A percentile compares a stretch with the other conserved stretches of the same genome.
Conservation (phyloP, 1,140 invertebrate species). For the Anagrus nilaparvatae region DNA sequence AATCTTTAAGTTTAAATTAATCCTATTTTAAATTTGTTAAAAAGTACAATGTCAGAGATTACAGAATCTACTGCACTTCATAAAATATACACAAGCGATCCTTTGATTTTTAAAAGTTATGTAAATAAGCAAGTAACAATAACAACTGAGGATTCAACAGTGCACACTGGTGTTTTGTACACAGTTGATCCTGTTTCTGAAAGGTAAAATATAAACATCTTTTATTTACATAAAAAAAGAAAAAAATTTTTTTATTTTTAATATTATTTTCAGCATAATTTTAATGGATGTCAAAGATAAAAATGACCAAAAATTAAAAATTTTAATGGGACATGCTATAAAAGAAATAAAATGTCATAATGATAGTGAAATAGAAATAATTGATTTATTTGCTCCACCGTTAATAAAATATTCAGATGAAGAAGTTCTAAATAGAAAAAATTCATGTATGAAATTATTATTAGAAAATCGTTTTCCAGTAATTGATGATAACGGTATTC, state of each 20-base stretch:
- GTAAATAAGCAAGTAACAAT: conserved; percentile 29
- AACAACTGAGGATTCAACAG: conserved; percentile 24
- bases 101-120: conserved; percentile 31
- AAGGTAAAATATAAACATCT: conserved; percentile 27
- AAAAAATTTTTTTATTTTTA: conserved; percentile 6
- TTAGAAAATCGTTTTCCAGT: conserved; percentile 31
- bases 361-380: conserved; percentile 18
- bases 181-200: conserved; percentile 39
- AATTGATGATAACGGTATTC: conserved; percentile 23
- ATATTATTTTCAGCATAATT: conserved; percentile 28
- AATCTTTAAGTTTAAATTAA: too few species aligned
- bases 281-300: conserved; percentile 22
- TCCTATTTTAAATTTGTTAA: too few species aligned
- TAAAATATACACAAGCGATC: conserved; percentile 33
- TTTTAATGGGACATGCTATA: conserved; percentile 28
- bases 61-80: too few species aligned
- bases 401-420: conserved; percentile 16
- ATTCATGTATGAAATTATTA: conserved; percentile 25
- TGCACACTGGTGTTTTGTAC: conserved; percentile 31
- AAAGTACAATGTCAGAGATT: too few species aligned
- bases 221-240: not conserved
- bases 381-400: conserved; percentile 27
- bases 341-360: conserved; percentile 25
- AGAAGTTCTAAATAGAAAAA: conserved; percentile 21
- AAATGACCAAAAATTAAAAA: conserved; percentile 20